These are phyloP conservation scores for Gasterosteus nipponicus DNA, from an alignment of 2,113 vertebrate species.

Conservation along the genomic window DNA sequence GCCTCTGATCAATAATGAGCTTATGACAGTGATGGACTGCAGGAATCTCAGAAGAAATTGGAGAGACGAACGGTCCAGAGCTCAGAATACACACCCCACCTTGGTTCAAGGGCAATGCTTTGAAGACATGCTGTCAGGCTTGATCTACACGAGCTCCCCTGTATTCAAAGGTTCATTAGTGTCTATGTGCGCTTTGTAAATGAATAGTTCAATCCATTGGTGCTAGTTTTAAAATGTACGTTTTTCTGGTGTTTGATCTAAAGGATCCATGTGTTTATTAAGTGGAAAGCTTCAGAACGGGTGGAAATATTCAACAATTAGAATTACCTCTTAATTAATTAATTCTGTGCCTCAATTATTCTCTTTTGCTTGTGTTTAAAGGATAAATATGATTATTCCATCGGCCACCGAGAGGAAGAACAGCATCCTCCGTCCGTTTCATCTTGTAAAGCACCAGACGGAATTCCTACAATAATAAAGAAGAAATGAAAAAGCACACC, in stretches of 20 bases:
- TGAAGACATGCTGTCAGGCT: conserved; percentile 32
- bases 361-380: not conserved
- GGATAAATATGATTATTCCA: conserved; percentile 12
- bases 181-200: not conserved
- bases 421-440: conserved; percentile 20
- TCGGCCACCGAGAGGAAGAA: not conserved
- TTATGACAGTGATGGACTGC: conserved; percentile 82
- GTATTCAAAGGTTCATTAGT: not conserved
- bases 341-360: not conserved
- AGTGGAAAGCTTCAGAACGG: not conserved
- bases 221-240: not conserved
- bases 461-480: conserved; percentile 12
- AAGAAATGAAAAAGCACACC: not conserved
- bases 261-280: not conserved
- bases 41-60: conserved; percentile 76
- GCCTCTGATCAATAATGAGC: conserved; percentile 79
- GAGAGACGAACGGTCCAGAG: conserved; percentile 72
- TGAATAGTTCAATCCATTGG: not conserved
- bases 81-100: conserved; percentile 56
- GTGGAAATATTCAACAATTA: not conserved
- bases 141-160: not conserved
- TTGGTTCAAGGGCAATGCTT: conserved; percentile 73
- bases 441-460: conserved; percentile 12
- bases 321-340: conserved; percentile 2
- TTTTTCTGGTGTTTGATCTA: not conserved